phyloP scores from a whole-genome alignment of 2,888 invertebrate species.

The Leptinotarsa juncta region DNA sequence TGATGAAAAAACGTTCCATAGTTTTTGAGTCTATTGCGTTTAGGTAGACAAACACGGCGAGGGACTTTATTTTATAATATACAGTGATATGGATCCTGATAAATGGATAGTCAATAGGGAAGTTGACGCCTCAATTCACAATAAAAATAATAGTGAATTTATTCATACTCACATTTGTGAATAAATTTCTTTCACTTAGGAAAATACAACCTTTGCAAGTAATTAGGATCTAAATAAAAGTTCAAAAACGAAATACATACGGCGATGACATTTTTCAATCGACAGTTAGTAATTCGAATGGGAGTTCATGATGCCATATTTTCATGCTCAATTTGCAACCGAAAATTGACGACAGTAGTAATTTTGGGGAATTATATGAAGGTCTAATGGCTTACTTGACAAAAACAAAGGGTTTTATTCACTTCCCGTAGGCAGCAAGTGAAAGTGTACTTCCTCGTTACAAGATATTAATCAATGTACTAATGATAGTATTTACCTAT shows the following conservation, averaged over 20 bases:
- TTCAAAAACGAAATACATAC: background rate
- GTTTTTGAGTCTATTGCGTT: no score
- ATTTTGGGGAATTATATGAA: background rate
- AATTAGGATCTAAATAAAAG: background rate
- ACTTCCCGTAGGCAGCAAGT: background rate
- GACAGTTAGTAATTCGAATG: background rate
- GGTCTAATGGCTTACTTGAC: background rate
- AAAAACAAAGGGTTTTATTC: conserved; percentile 1
- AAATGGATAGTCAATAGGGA: no score
- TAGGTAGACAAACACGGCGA: no score
- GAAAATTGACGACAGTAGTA: background rate
- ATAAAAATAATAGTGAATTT: no score
- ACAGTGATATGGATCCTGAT: no score
- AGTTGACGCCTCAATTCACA: no score
- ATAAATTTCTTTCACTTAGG: no score
- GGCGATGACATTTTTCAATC: background rate
- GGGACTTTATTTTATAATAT: no score
- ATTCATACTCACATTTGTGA: no score
- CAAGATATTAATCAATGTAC: background rate
- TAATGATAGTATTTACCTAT: background rate
- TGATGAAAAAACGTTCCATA: no score
- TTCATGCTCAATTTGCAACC: background rate
- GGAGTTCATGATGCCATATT: background rate
- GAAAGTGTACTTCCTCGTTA: conserved; percentile 5
- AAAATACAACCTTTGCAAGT: background rate